Evolutionary conservation across 2,113 vertebrate species (phyloP), one percentile per base, ranked within the genome.

Genomic region (Neogale vison): DNA sequence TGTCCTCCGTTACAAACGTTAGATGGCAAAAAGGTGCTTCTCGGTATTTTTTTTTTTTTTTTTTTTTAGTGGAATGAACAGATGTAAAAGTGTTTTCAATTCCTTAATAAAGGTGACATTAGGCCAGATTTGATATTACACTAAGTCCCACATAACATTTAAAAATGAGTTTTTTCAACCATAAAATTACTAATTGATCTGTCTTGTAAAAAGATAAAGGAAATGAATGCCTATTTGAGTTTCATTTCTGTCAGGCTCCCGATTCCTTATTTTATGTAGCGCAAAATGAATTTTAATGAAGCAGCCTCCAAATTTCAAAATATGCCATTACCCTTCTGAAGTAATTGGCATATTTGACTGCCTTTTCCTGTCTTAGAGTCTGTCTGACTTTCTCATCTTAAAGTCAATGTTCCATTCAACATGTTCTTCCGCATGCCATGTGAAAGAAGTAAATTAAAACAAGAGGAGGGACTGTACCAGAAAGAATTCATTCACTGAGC

Each of bases 151-250:
- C 82, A 72, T 95, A 98, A 98, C 82, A 96, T 98, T 99, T 98
- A 97, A 98, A 98, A 99, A 97, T 55, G 97, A 98, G 96, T 47
- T 98, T 98, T 98, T 98, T 98, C 98, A 98, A 98, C 97, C 98
- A 97, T 99, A 99, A 98, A 98, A 99, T 99, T 98, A 98, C 98
- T 98, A 99, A 99, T 98, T 99, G 98, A 98, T 98, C 98, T 99
- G 98, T 97, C 98, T 98, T 99, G 98, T 98, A 98, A 98, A 98
- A 98, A 98, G 98, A 99, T 98, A 98, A 99, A 98, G 98, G 98
- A 98, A 98, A 98, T 96, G 92, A 98, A 98, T 98, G 98, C 77
- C 96, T 98, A 94, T 98, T 96, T 93, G 72, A 95, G 86, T 97
- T 98, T 98, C 98, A 98, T 98, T 99, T 98, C 97, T 98, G 97